These are phyloP conservation scores for Fringilla coelebs DNA, from an alignment of 2,797 vertebrate genomes.

Conservation along the genomic window DNA sequence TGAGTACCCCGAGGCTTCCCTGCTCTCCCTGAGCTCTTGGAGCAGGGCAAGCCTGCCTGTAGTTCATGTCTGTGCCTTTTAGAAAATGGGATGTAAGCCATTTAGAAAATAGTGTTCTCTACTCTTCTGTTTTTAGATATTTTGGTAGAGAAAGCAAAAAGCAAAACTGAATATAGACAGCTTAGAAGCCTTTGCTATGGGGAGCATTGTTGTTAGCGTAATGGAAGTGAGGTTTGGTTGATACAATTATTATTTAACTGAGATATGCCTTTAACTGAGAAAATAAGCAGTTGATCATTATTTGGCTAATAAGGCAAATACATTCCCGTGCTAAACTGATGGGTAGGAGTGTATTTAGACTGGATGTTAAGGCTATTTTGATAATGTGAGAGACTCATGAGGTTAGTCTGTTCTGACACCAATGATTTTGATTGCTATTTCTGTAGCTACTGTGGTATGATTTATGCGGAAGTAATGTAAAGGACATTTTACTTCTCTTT, in stretches of 20 bases:
- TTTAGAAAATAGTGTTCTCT: neutral
- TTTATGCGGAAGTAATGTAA: neutral
- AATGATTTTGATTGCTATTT: neutral
- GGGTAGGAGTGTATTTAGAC: neutral
- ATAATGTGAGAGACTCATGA: neutral
- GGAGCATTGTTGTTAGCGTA: neutral
- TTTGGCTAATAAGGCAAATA: neutral
- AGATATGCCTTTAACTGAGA: neutral
- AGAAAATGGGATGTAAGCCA: neutral
- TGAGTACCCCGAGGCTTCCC: accelerated
- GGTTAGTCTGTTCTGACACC: neutral
- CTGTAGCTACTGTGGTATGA: neutral
- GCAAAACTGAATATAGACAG: neutral
- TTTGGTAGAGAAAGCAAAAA: neutral
- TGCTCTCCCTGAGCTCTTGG: neutral
- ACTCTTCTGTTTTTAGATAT: neutral
- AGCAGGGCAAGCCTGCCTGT: neutral
- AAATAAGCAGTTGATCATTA: neutral
- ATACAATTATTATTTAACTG: neutral
- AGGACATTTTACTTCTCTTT: neutral
- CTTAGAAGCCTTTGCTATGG: neutral
- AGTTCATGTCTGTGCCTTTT: neutral
- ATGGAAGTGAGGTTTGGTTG: neutral
- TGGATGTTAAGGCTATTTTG: neutral
- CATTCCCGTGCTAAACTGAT: neutral